Evolutionary conservation across 2,113 vertebrate genomes (phyloP).

Genomic region (Neomonachus schauinslandi): DNA sequence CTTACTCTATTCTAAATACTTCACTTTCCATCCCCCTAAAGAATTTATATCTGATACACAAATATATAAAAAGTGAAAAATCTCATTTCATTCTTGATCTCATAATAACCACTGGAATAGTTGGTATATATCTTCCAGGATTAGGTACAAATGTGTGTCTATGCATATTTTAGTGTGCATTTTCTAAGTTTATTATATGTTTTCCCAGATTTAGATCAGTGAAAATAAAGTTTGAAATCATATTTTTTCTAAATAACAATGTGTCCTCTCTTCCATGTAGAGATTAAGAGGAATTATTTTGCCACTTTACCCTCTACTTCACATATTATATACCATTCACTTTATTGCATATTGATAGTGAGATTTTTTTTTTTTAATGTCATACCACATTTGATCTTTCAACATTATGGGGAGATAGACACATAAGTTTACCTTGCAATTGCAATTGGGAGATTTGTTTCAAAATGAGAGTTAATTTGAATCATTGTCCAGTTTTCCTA

Average conservation of each 20-base stretch:
- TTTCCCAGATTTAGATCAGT: neutral
- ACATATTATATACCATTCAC: neutral
- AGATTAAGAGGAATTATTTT: neutral
- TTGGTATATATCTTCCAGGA: neutral
- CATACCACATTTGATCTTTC: neutral
- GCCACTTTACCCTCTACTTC: neutral
- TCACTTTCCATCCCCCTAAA: neutral
- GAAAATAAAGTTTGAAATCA: neutral
- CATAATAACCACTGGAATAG: neutral
- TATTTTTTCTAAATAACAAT: neutral
- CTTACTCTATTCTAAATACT: neutral
- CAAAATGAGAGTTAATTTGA: neutral
- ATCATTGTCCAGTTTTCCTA: neutral
- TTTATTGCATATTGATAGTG: neutral
- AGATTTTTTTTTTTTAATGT: neutral
- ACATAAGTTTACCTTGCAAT: neutral
- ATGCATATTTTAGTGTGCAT: neutral
- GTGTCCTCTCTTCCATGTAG: neutral
- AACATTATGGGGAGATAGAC: neutral
- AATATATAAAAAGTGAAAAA: neutral
- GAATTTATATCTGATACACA: neutral
- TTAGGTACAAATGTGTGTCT: neutral
- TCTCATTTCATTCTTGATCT: neutral
- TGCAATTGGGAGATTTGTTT: neutral
- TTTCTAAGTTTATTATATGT: neutral